These are phyloP conservation scores for Zapus hudsonius DNA, from an alignment of 2,113 vertebrate genomes.

Conservation along the genomic window DNA sequence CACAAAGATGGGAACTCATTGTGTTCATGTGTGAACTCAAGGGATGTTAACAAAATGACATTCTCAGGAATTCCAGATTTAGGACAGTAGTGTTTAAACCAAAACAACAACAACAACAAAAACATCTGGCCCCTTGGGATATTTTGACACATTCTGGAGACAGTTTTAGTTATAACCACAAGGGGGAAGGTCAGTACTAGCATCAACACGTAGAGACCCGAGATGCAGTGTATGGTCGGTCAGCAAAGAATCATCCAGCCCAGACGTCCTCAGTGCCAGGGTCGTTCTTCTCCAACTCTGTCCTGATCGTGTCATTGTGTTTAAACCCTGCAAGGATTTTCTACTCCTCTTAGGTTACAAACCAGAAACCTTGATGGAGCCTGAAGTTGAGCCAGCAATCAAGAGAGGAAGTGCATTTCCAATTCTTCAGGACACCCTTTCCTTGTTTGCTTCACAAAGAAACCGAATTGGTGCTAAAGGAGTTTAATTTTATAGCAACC, in stretches of 20 bases:
- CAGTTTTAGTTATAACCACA: neutral
- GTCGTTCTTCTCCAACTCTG: constrained; percentile 23
- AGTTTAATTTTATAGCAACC: constrained; percentile 68
- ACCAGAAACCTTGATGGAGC: neutral
- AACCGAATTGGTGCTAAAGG: constrained; percentile 61
- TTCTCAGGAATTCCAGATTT: neutral
- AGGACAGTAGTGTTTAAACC: neutral
- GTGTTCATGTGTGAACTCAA: too few species aligned
- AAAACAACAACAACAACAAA: too few species aligned
- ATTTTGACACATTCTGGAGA: neutral
- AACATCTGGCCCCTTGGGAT: neutral
- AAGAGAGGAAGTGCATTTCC: constrained; percentile 48
- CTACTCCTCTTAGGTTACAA: constrained; percentile 8
- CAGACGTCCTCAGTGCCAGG: neutral
- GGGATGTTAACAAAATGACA: neutral
- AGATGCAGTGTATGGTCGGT: neutral
- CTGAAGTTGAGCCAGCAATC: constrained; percentile 1
- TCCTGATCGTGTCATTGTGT: neutral
- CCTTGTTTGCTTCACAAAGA: constrained; percentile 65
- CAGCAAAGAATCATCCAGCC: neutral
- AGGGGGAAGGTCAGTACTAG: neutral
- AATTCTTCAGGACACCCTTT: neutral
- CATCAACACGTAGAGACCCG: neutral
- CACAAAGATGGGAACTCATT: neutral
- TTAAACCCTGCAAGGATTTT: neutral